phyloP scores from a whole-genome alignment of 1,140 invertebrate species.

The Drosophila trapezifrons region DNA sequence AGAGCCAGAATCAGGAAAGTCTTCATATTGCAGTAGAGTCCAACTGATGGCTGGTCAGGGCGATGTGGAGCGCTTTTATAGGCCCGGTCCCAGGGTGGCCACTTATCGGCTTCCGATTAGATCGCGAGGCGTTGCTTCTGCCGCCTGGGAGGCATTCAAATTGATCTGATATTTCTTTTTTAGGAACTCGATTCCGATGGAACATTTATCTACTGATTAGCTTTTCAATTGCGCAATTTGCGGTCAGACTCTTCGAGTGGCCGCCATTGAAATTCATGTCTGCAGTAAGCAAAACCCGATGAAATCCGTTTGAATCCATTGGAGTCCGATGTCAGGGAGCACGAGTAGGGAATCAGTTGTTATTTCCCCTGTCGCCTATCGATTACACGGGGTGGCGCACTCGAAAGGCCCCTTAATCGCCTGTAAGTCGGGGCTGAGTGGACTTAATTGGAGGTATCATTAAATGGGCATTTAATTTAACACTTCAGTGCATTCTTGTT shows the following conservation, averaged over 20 bases:
- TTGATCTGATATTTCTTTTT: constrained; percentile 31
- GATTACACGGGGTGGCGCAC: constrained; percentile 19
- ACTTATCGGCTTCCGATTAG: constrained; percentile 26
- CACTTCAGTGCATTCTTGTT: constrained; percentile 23
- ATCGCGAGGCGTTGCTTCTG: constrained; percentile 3
- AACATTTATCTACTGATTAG: constrained; percentile 50
- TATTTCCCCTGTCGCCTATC: constrained; percentile 14
- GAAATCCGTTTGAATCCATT: background rate
- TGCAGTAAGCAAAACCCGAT: no score
- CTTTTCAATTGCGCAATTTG: constrained; percentile 17
- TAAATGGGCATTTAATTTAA: constrained; percentile 50
- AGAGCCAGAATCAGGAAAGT: constrained; percentile 29
- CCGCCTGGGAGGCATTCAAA: constrained; percentile 33
- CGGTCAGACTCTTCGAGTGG: constrained; percentile 5
- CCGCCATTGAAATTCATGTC: constrained; percentile 1
- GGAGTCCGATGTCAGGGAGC: background rate
- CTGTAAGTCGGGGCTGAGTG: constrained; percentile 29
- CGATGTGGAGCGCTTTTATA: constrained; percentile 23
- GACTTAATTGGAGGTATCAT: constrained; percentile 29
- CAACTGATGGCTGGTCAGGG: constrained; percentile 23
- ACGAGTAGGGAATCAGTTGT: constrained; percentile 3
- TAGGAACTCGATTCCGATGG: constrained; percentile 11
- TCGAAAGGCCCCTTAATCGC: constrained; percentile 21
- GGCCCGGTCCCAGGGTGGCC: constrained; percentile 15
- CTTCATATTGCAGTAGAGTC: constrained; percentile 19